Conservation (phyloP, 1,140 invertebrate genomes). For the Hyles euphorbiae region DNA sequence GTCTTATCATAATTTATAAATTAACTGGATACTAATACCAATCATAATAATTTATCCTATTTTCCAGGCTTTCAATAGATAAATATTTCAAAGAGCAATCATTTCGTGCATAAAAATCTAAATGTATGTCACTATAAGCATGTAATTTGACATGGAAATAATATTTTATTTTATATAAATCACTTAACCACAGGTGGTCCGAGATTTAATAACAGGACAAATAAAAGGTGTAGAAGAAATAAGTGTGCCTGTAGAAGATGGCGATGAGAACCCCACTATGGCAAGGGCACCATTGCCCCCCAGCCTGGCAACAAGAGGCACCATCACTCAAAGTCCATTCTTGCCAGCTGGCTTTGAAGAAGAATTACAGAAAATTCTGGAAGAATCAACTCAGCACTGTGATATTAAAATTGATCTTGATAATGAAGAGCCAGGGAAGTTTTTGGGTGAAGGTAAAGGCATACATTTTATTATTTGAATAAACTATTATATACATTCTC, state of each 20-base stretch:
- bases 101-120: too few relatives aligned
- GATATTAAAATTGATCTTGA: constrained; percentile 49
- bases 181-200: constrained; percentile 36
- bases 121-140: too few relatives aligned
- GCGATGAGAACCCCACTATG: constrained; percentile 66
- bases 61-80: too few relatives aligned
- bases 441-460: constrained; percentile 70
- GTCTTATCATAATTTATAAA: too few relatives aligned
- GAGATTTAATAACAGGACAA: constrained; percentile 58
- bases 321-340: constrained; percentile 63
- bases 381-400: constrained; percentile 32
- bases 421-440: constrained; percentile 55
- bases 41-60: too few relatives aligned
- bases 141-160: too few relatives aligned
- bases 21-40: too few relatives aligned
- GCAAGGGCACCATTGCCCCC: constrained; percentile 66
- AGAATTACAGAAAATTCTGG: constrained; percentile 54
- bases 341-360: constrained; percentile 70
- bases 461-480: not conserved
- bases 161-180: too few relatives aligned
- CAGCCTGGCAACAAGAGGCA: constrained; percentile 58
- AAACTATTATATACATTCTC: not conserved
- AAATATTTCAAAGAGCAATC: too few relatives aligned
- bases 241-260: constrained; percentile 52
- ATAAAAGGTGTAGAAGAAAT: constrained; percentile 63